Evolutionary conservation across 2,113 vertebrate species (phyloP), one percentile per base, ranked within the genome.

Genomic region (Salvelinus namaycush): DNA sequence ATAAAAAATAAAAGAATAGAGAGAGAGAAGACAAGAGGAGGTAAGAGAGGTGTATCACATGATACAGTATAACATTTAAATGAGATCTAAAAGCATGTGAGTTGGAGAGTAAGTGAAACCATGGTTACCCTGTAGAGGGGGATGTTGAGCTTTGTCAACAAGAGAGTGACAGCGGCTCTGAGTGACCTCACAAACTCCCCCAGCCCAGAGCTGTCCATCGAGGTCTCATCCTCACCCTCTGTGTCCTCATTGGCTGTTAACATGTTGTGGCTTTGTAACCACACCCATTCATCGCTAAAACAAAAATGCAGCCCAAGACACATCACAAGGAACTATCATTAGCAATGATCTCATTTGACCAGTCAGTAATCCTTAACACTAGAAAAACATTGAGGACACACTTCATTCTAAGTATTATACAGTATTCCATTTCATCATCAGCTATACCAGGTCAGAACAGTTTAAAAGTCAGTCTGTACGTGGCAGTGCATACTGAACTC

Each of bases 121-220:
- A 0, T 8, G 11, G 20, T 87, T 90, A 94, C 93, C 92, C 93
- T 90, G 80, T 92, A 87, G 83, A 94, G 92, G 74, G 93, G 92
- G 84, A 94, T 90, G 84, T 91, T 92, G 87, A 94, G 92, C 87
- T 93, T 93, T 0, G 89, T 91, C 70, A 94, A 87, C 48, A 94
- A 90, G 29, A 88, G 88, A 8, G 87, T 88, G 80, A 93, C 76
- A 0, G 92, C 92, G 0, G 85, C 83, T 81, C 93, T 90, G 76
- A 94, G 83, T 12, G 84, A 86, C 51, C 76, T 85, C 75, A 91
- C 76, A 0, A 94, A 93, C 54, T 92, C 88, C 75, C 51, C 77
- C 76, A 91, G 76, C 8, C 75, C 84, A 7, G 79, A 79, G 86
- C 71, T 88, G 79, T 92, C 90, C 60, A 69, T 84, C 70, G 44